phyloP scores from a whole-genome alignment of 2,797 vertebrate species.

The Xenopus petersii region DNA sequence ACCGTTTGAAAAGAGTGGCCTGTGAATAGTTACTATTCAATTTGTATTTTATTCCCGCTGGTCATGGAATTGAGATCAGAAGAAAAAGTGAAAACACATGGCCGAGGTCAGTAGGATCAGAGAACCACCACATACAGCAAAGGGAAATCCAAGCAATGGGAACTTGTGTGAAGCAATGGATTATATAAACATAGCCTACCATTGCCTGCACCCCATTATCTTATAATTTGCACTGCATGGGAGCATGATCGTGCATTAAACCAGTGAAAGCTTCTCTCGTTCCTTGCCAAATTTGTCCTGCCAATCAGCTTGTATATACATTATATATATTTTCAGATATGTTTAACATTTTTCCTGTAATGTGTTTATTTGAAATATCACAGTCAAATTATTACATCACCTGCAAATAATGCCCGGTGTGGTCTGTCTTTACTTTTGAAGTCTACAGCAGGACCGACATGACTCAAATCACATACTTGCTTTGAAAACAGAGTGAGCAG shows the following conservation, averaged over 20 bases:
- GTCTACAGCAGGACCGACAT: conserved; percentile 60
- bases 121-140: conserved; percentile 95
- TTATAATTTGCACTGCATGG: conserved; percentile 94
- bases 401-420: conserved; percentile 74
- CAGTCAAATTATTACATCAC: conserved; percentile 90
- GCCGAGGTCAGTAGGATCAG: conserved; percentile 95
- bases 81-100: conserved; percentile 99
- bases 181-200: conserved; percentile 95
- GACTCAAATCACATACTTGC: conserved; percentile 89
- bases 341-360: conserved; percentile 87
- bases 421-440: conserved; percentile 75
- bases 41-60: conserved; percentile 99
- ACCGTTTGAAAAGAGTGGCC: conserved; percentile 85
- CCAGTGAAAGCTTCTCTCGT: conserved; percentile 74
- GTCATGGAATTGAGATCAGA: conserved; percentile 99
- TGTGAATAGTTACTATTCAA: conserved; percentile 99
- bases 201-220: conserved; percentile 94
- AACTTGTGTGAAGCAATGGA: conserved; percentile 95
- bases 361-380: conserved; percentile 97
- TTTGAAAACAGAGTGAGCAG: conserved; percentile 65
- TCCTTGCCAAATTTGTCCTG: conserved; percentile 71
- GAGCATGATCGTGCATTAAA: conserved; percentile 82
- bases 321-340: conserved; percentile 75
- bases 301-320: conserved; percentile 81
- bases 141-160: conserved; percentile 83